Conservation (phyloP, 2,797 vertebrate species). For the Ataeniobius toweri region DNA sequence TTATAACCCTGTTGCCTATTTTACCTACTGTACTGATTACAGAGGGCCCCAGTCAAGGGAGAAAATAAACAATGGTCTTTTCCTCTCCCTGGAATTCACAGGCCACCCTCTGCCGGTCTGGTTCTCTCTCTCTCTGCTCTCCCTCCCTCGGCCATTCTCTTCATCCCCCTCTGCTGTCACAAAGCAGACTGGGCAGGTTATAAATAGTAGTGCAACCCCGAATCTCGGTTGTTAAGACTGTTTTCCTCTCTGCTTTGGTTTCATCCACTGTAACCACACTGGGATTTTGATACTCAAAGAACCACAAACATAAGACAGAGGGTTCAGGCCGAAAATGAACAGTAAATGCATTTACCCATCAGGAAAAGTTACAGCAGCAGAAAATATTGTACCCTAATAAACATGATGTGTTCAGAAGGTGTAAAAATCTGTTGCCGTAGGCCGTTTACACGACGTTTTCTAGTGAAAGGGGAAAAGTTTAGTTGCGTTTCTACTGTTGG, state of each 20-base stretch:
- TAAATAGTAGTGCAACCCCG: constrained; percentile 78
- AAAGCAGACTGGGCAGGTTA: constrained; percentile 72
- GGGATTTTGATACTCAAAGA: constrained; percentile 56
- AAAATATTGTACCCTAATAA: background rate
- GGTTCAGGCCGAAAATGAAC: constrained; percentile 8
- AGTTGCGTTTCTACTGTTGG: no score
- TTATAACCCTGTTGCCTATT: constrained; percentile 31
- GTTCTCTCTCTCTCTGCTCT: constrained; percentile 14
- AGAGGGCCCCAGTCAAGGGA: constrained; percentile 49
- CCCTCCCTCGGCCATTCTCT: constrained; percentile 29
- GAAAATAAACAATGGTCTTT: constrained; percentile 63
- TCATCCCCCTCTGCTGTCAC: constrained; percentile 66
- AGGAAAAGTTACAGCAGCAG: background rate
- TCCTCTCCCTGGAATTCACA: constrained; percentile 69
- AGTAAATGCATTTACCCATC: background rate
- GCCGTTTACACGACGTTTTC: no score
- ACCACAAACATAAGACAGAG: constrained; percentile 47
- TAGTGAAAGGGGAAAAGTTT: no score
- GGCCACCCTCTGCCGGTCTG: constrained; percentile 59
- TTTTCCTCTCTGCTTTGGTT: constrained; percentile 59
- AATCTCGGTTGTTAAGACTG: constrained; percentile 71
- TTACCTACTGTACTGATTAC: constrained; percentile 47
- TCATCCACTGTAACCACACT: constrained; percentile 41
- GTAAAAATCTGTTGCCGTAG: no score
- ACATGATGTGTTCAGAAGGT: background rate